phyloP scores from a whole-genome alignment of 2,888 invertebrate species.

The Tetropium fuscum region DNA sequence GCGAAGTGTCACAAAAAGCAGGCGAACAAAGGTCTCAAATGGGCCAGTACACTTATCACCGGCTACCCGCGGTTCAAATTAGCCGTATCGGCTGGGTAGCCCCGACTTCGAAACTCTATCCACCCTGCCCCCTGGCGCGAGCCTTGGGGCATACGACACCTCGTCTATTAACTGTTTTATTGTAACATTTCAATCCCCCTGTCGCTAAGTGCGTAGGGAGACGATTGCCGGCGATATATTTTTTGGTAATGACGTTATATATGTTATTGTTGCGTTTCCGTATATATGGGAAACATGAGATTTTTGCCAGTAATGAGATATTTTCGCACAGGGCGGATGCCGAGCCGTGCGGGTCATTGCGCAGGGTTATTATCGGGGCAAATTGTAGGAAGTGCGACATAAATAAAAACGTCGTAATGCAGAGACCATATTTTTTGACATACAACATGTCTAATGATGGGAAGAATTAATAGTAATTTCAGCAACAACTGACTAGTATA shows the following conservation, averaged over 20 bases:
- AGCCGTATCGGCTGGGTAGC: constrained; percentile 62
- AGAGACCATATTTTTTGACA: no score
- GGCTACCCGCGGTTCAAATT: constrained; percentile 67
- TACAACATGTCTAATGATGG: no score
- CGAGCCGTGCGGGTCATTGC: constrained; percentile 40
- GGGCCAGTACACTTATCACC: constrained; percentile 61
- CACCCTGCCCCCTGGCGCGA: constrained; percentile 59
- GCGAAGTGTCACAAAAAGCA: constrained; percentile 60
- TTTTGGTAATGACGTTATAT: constrained; percentile 60
- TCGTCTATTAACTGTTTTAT: constrained; percentile 68
- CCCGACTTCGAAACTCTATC: constrained; percentile 37
- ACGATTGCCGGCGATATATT: constrained; percentile 56
- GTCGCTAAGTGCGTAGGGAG: constrained; percentile 50
- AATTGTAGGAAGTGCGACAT: constrained; percentile 42
- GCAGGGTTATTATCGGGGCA: constrained; percentile 29
- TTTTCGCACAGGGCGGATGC: constrained; percentile 55
- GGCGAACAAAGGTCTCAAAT: constrained; percentile 53
- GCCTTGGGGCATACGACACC: constrained; percentile 65
- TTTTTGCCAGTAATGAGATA: constrained; percentile 55
- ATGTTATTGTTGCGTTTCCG: constrained; percentile 58
- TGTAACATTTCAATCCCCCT: constrained; percentile 65
- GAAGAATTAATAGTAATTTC: no score
- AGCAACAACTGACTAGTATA: no score
- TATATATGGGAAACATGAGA: constrained; percentile 53
- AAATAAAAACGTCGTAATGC: constrained; percentile 30